Base-by-base conservation (phyloP, 1,140 invertebrate genomes). In the Dinoponera quadriceps region DNA sequence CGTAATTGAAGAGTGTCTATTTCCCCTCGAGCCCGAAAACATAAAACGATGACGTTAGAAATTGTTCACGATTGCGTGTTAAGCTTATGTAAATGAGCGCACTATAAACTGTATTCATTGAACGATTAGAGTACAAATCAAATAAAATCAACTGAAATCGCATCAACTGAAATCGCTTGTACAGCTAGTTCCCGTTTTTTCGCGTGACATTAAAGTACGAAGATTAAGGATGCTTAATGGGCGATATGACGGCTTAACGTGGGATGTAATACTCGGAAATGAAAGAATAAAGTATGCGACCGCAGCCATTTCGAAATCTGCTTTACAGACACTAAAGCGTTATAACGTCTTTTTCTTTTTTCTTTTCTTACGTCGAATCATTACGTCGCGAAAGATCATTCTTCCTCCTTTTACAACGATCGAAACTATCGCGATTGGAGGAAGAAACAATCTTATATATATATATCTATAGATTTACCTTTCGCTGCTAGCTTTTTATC, bases 331-430 rank as follows among this genome's bases (percentile, higher is more conserved):
- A n/a, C 60, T 38, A 0, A 59, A 51, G 11, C 18, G 14, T 3
- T 63, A 27, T 68, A 20, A 59, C 20, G 3, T 55, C n/a, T 55
- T 55, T 55, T 9, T 55, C n/a, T 55, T 55, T 11, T 18, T 5
- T n/a, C 63, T 65, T 80, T 78, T 55, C 20, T 80, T 44, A 78
- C 13, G 63, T 69, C 22, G 13, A 7, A 27, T 69, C 9, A 25
- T 54, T 65, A 22, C 63, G 29, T 68, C 9, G 22, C n/a, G 25
- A 29, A 5, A 69, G 33, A 48, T 65, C 11, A 5, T 25, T 57
- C 44, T 81, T 72, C 65, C 38, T 71, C 29, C 68, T 63, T 83
- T 74, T 73, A 84, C 51, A 25, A 18, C 60, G 25, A 44, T 25
- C 33, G 59, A 65, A 27, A 51, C 0, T 60, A 49, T 14, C 9